phyloP scores from a whole-genome alignment of 2,797 vertebrate species.

The Linurgus olivaceus region DNA sequence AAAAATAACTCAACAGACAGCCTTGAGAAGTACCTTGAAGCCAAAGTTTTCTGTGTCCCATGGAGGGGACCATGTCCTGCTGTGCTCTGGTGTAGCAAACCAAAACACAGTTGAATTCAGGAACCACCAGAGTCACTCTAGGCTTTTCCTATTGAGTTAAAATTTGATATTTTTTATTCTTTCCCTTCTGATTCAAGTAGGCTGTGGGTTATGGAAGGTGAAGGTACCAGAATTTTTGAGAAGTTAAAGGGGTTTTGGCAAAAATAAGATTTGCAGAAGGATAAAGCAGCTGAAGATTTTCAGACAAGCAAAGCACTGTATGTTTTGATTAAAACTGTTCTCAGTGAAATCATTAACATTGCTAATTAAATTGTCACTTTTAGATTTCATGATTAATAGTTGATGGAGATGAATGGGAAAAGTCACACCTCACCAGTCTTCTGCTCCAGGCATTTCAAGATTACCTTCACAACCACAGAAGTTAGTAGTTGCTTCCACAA shows the following conservation, averaged over 20 bases:
- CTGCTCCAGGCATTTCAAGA: not conserved
- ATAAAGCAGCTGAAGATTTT: not conserved
- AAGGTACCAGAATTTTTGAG: not conserved
- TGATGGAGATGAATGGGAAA: not conserved
- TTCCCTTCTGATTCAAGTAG: not conserved
- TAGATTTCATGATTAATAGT: not conserved
- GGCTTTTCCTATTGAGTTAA: not conserved
- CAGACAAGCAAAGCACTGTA: not conserved
- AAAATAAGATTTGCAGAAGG: not conserved
- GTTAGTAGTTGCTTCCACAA: not conserved
- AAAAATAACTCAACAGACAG: not conserved
- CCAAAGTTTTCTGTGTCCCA: not conserved
- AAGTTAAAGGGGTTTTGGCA: not conserved
- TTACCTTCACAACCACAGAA: not conserved
- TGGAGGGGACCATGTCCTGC: not conserved
- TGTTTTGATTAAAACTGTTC: not conserved
- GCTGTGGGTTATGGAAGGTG: not conserved
- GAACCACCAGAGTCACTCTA: not conserved
- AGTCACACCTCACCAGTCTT: not conserved
- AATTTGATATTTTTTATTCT: not conserved
- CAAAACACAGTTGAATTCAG: not conserved
- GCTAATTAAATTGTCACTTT: not conserved
- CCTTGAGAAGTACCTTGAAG: not conserved
- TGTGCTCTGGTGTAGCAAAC: not conserved
- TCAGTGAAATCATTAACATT: not conserved